phyloP scores from a whole-genome alignment of 2,888 invertebrate genomes.

The Heliconius charithonia region DNA sequence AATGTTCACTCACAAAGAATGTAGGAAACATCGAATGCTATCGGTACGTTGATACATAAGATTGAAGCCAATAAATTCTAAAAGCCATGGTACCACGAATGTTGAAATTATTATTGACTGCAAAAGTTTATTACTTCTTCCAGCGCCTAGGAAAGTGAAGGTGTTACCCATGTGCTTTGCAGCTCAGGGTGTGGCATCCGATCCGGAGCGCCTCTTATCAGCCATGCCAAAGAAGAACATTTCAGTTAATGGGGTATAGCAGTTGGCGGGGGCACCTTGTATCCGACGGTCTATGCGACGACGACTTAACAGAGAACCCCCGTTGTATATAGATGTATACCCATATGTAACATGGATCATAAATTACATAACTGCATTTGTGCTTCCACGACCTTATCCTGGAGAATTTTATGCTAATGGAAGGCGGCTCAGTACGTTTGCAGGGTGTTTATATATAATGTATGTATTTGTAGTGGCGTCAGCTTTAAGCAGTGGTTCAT shows the following conservation, averaged over 20 bases:
- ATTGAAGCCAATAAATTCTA: not conserved
- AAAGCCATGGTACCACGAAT: not conserved
- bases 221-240: conserved; percentile 60
- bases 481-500: not conserved
- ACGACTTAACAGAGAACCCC: conserved; percentile 66
- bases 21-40: conserved; percentile 63
- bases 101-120: not conserved
- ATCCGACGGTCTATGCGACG: conserved; percentile 60
- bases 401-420: conserved; percentile 61
- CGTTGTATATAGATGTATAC: conserved; percentile 71
- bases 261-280: conserved; percentile 66
- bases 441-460: not conserved
- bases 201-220: conserved; percentile 68
- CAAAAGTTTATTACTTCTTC: conserved; percentile 9
- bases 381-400: conserved; percentile 67
- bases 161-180: conserved; percentile 70
- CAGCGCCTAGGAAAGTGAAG: conserved; percentile 67
- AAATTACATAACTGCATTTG: conserved; percentile 68
- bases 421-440: conserved; percentile 58
- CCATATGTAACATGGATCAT: conserved; percentile 72
- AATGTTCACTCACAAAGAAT: conserved; percentile 69
- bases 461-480: not conserved
- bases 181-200: conserved; percentile 73
- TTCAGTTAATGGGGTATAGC: too few relatives aligned
- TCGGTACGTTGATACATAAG: conserved; percentile 54